Evolutionary conservation across 2,797 vertebrate species (phyloP), one percentile per base, ranked within the genome.

Genomic region (Nasua narica): DNA sequence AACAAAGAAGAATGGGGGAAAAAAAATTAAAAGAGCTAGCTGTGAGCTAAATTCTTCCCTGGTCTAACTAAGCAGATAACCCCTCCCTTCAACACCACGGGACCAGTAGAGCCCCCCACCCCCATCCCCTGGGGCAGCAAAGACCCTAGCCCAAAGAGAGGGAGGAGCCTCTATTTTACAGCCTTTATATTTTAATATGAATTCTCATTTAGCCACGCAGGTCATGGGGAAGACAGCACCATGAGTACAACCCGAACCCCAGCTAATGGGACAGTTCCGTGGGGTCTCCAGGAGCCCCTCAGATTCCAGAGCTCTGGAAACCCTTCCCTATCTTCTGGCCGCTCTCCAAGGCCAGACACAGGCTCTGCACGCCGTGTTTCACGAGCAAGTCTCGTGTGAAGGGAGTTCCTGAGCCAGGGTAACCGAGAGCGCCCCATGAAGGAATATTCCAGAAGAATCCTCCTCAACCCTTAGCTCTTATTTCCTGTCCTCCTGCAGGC

Each of bases 341-440:
- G 15, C 84, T 67, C 19, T 97, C 67, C 90, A 92, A 97, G 79
- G 74, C 52, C 96, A 85, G 89, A 83, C 48, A 37, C 58, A 82
- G 84, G 96, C 52, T 94, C 94, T 40, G 95, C 93, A 89, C 13
- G 0, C 7, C 0, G 69, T 95, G 95, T 96, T 97, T 92, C 29
- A 23, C 56, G 76, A 94, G 86, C 85, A 92, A 95, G 50, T 58
- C 0, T 8, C 77, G 91, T 11, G 0, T 87, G 81, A 70, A 94
- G 43, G 67, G 74, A 91, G 69, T 84, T 72, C 78, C 86, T 5
- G 32, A 90, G 86, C 91, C 91, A 90, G 65, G 15, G 62, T 88
- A 96, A 97, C 77, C 15, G 23, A 95, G 76, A 93, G 76, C 87
- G n/a, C 37, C 8, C 23, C 90, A 94, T 19, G 16, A 84, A 62